Evolutionary conservation across 37 sponge, comb jelly and placozoan genomes (phyloP), one percentile per base, ranked within the genome.

Genomic region (Chondrilla cf. caribensis): DNA sequence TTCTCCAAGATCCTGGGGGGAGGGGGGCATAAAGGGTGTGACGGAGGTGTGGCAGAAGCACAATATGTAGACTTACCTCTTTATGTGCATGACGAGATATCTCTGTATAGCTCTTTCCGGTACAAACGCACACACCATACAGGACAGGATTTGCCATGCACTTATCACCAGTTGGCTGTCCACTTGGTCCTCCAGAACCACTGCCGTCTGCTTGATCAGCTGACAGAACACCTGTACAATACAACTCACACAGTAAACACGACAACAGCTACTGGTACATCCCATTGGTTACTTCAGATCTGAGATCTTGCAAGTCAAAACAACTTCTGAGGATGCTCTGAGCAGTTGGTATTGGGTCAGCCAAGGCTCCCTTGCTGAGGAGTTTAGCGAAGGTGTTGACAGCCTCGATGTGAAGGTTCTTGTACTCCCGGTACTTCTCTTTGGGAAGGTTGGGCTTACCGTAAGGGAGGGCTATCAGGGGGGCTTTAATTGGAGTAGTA

Each of bases 171-270:
- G 81, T 14, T 68, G 82, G 73, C 43, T 85, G 58, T 93, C 90
- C 54, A 87, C 26, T 17, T 87, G 84, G 35, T 75, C 83, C 54
- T 68, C 72, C 29, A 33, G 43, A 19, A 86, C 31, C 38, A 89
- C 84, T 18, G 89, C 86, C 24, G 98, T 97, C 86, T 97, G 98
- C 77, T 95, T 97, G 76, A 97, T 90, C 42, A 97, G 89, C 89
- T 97, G 98, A 78, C 92, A 91, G 82, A 90, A 97, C 58, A 97
- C 82, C 95, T 95, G 57, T 5, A 70, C 28, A 11, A 15, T 15
- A 24, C 21, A 33, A 4, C 37, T 7, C 38, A 31, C 31, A 39
- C 25, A 41, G 44, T 44, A 26, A 84, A 8, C 39, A 82, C 17
- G 70, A 24, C 26, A 29, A 0, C 38, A 37, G 15, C 17, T 32